Conservation (phyloP, 1,140 invertebrate genomes). For the Drosophila orosa region DNA sequence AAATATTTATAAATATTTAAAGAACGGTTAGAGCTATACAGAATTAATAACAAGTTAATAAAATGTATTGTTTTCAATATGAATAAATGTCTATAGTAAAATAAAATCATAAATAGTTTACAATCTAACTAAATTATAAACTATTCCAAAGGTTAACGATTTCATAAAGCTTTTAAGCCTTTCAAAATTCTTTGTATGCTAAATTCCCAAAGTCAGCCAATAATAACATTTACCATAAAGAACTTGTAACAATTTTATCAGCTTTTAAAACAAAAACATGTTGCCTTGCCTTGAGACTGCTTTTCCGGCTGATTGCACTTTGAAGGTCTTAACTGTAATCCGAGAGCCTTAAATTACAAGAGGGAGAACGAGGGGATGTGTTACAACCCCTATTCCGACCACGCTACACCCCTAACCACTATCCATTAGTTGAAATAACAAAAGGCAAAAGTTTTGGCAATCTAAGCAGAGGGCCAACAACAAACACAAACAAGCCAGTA, state of each 20-base stretch:
- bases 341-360: constrained; percentile 66
- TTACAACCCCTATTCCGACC: neutral
- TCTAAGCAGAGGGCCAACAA: constrained; percentile 31
- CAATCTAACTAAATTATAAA: too few species aligned
- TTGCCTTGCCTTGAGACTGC: constrained; percentile 44
- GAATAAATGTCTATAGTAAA: too few species aligned
- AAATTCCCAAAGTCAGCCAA: neutral
- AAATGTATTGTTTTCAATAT: too few species aligned
- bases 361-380: neutral
- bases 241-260: constrained; percentile 15
- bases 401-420: constrained; percentile 18
- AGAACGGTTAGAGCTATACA: neutral
- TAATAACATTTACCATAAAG: neutral
- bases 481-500: constrained; percentile 21
- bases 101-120: too few species aligned
- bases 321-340: constrained; percentile 75
- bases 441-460: constrained; percentile 55
- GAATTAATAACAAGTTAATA: neutral
- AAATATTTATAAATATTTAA: constrained; percentile 5
- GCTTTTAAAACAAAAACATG: constrained; percentile 4
- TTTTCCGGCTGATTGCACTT: constrained; percentile 80
- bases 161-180: neutral
- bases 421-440: constrained; percentile 74
- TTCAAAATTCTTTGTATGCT: neutral
- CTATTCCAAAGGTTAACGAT: neutral